Conservation (phyloP, 2,888 invertebrate species). For the Ctena decussata region DNA sequence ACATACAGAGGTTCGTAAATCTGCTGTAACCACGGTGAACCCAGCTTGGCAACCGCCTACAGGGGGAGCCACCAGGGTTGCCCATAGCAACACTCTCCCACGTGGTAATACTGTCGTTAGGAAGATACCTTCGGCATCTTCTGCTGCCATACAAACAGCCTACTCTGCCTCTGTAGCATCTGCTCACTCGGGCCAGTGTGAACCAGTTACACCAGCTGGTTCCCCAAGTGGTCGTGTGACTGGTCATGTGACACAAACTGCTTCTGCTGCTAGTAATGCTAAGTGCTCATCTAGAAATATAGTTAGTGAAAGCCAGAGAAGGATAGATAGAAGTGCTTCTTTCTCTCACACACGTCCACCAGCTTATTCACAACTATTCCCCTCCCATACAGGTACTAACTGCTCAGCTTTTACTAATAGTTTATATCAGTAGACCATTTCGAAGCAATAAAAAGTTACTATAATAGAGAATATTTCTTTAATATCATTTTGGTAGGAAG, state of each 20-base stretch:
- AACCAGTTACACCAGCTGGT: conserved; percentile 20
- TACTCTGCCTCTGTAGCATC: conserved; percentile 30
- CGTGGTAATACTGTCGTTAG: conserved; percentile 28
- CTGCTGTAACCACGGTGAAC: conserved; percentile 41
- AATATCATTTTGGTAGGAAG: too few species aligned
- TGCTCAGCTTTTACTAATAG: neutral
- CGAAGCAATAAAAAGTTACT: too few species aligned
- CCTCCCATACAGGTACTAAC: conserved; percentile 47
- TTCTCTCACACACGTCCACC: conserved; percentile 49
- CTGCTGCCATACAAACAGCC: conserved; percentile 45
- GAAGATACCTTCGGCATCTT: conserved; percentile 25
- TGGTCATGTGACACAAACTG: neutral
- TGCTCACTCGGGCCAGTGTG: conserved; percentile 28
- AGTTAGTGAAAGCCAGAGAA: conserved; percentile 22
- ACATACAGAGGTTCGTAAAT: conserved; percentile 63
- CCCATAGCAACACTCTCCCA: conserved; percentile 13
- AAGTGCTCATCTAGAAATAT: conserved; percentile 17
- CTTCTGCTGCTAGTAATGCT: conserved; percentile 41
- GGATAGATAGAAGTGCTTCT: conserved; percentile 66
- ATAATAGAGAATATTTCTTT: too few species aligned
- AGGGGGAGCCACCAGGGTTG: conserved; percentile 29
- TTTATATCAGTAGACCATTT: too few species aligned
- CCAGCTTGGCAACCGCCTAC: conserved; percentile 25
- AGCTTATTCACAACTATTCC: conserved; percentile 13
- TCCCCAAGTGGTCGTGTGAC: neutral